Evolutionary conservation across 2,888 invertebrate species (phyloP), one percentile per base, ranked within the genome.

Genomic region (Rhingia campestris): DNA sequence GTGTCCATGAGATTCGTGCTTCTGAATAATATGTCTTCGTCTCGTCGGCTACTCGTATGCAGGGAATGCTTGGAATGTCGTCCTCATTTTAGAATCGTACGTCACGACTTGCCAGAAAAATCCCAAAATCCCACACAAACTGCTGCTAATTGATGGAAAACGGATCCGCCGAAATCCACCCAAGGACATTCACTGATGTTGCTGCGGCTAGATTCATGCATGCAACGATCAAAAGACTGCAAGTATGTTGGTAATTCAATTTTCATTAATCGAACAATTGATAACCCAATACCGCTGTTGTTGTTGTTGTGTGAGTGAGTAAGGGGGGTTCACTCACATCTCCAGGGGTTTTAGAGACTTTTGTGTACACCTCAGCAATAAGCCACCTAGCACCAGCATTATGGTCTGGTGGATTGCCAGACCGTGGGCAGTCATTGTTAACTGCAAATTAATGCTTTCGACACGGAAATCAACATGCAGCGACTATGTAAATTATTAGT

Each of bases 361-460:
- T 72, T 61, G 32, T 56, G 37, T 47, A 3, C 72, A 35, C 41
- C n/a, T n/a, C n/a, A n/a, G n/a, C n/a, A n/a, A 22, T 22, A 22
- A 22, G 22, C 22, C 22, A 22, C 2, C 22, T 2, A 22, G 22
- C 22, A 22, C 22, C 22, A 22, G 22, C 22, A 22, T 22, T n/a
- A n/a, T 12, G n/a, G 63, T 53, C n/a, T n/a, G 9, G 33, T 9
- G 47, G 14, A 45, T 12, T 37, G 9, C 49, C 5, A 53, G 73
- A 79, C 80, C 75, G 74, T 84, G 84, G 84, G 74, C 74, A 80
- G 84, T 74, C 80, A 80, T 84, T 84, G 84, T 84, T 84, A 80
- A 66, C 74, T 75, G 70, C 79, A 84, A 84, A 84, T 84, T 74
- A 84, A 84, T 84, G 84, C 84, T 75, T 84, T 84, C 80, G 84